Evolutionary conservation across 2,888 invertebrate species (phyloP), one percentile per base, ranked within the genome.

Genomic region (Mechanitis mazaeus): DNA sequence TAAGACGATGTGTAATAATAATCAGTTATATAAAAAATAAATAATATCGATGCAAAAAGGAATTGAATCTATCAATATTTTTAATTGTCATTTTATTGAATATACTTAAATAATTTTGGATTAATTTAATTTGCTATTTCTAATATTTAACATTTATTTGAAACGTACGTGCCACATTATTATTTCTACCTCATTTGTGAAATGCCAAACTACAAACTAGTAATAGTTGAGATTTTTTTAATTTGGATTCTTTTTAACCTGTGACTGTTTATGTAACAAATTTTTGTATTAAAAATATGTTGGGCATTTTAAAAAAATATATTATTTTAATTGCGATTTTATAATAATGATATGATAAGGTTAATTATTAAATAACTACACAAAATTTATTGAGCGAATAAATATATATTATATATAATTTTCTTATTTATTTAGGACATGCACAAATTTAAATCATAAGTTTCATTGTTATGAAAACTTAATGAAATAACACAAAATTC

Each of bases 181-280:
- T 50, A 12, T 38, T 58, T 58, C 57, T 58, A 58, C 57, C 50
- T 58, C 57, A 50, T 58, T 58, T 58, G 38, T 58, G 38, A 58
- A 50, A 38, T 58, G 50, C 50, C 50, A 58, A 58, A 56, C 9
- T 50, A 31, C 50, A 50, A 31, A 50, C 50, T 50, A 31, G 7
- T 42, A 42, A 20, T 50, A 50, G 50, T 50, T 28, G 50, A 31
- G 31, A 31, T 50, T 28, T 50, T 31, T 50, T 28, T 50, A 50
- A 50, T 50, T 50, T 50, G 50, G 50, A 31, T 50, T 50, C 20
- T n/a, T 31, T 50, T 50, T 7, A 50, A 50, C 11, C 42, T 9
- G 7, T 11, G 42, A 42, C 11, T 9, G 11, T 9, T 9, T 42
- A 9, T 42, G 42, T 42, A 9, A 9, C 9, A 9, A 42, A 42